These are phyloP conservation scores for Myotis daubentonii DNA, from an alignment of 2,797 vertebrate species.

Conservation along the genomic window DNA sequence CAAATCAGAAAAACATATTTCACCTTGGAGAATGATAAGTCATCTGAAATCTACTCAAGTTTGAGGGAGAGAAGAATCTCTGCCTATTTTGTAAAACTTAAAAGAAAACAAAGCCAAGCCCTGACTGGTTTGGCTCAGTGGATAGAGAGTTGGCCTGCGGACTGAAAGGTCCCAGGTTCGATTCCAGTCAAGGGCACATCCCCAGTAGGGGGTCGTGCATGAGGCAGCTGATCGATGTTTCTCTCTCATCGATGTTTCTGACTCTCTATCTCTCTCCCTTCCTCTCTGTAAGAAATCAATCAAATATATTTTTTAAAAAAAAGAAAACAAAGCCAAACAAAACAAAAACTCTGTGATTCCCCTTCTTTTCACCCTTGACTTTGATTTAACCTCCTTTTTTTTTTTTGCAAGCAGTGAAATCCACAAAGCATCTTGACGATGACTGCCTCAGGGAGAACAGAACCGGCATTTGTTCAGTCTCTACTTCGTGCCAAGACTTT, in stretches of 20 bases:
- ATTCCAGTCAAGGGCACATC: too few species aligned
- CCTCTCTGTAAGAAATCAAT: too few species aligned
- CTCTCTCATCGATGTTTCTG: too few species aligned
- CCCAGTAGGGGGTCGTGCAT: too few species aligned
- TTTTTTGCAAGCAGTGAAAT: slow-evolving; percentile 23
- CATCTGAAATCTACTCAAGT: background rate
- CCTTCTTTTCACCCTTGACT: slow-evolving; percentile 46
- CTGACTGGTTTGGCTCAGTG: too few species aligned
- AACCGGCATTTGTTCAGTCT: background rate
- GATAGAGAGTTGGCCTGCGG: too few species aligned
- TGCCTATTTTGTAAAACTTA: background rate
- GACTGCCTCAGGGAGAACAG: slow-evolving; percentile 19
- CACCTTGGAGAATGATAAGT: background rate
- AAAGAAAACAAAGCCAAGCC: background rate
- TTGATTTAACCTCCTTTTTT: slow-evolving; percentile 63
- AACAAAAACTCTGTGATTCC: slow-evolving; percentile 38
- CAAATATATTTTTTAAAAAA: too few species aligned
- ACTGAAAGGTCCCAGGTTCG: too few species aligned
- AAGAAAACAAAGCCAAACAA: background rate
- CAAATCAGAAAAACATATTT: background rate
- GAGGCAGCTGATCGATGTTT: too few species aligned
- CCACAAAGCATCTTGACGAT: slow-evolving; percentile 30
- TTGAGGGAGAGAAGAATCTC: background rate
- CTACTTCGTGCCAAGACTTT: slow-evolving; percentile 12
- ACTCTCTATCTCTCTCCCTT: too few species aligned